Evolutionary conservation across 2,113 vertebrate species (phyloP).

Genomic region (Talpa occidentalis): DNA sequence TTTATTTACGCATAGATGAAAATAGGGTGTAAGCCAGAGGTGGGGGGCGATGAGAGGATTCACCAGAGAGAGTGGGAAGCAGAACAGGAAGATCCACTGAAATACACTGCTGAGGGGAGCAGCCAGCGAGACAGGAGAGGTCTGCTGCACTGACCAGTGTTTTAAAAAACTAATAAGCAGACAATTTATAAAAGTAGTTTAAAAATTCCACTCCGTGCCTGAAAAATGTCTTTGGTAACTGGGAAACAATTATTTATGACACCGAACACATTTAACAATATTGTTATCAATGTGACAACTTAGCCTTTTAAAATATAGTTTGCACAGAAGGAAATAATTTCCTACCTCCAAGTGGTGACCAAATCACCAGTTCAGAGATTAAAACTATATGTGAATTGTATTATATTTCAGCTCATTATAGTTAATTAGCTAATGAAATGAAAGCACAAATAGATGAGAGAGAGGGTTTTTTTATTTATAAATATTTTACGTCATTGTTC

Average conservation of each 20-base stretch:
- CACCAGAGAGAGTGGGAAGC: too few species aligned
- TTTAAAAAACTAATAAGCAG: constrained; percentile 17
- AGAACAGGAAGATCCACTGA: too few species aligned
- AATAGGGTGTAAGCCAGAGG: too few species aligned
- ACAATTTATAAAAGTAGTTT: constrained; percentile 37
- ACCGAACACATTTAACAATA: constrained; percentile 20
- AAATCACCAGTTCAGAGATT: constrained; percentile 25
- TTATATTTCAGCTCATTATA: not conserved
- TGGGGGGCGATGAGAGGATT: too few species aligned
- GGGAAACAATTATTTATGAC: constrained; percentile 14
- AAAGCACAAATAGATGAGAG: constrained; percentile 28
- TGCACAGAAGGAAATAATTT: constrained; percentile 44
- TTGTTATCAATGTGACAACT: constrained; percentile 25
- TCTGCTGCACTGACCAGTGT: too few species aligned
- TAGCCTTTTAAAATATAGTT: constrained; percentile 38
- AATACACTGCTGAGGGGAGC: too few species aligned
- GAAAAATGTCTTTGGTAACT: constrained; percentile 28
- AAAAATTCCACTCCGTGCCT: constrained; percentile 40
- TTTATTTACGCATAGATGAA: too few species aligned
- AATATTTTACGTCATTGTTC: too few species aligned
- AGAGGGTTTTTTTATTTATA: too few species aligned
- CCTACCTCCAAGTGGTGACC: constrained; percentile 2
- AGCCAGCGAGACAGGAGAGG: too few species aligned
- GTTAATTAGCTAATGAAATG: constrained; percentile 32
- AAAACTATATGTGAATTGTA: constrained; percentile 35